A percentile compares a stretch with the other conserved stretches of the same genome.
Evolutionary conservation across 2,113 vertebrate species (phyloP).

Genomic region (Engraulis encrasicolus): DNA sequence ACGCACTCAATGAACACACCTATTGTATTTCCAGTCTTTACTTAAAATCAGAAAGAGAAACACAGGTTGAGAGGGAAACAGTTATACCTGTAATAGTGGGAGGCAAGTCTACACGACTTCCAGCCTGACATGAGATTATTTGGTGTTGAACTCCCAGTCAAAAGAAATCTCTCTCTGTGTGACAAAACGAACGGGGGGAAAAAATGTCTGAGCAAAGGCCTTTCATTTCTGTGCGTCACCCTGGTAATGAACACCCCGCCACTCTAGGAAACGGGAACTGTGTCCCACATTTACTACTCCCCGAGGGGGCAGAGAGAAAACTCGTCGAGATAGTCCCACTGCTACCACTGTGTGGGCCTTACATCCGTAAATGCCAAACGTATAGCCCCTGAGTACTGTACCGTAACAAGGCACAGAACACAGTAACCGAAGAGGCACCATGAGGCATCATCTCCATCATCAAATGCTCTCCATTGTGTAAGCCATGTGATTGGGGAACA

Average conservation of each 20-base stretch:
- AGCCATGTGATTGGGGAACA: neutral
- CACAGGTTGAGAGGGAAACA: neutral
- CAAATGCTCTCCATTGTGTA: neutral
- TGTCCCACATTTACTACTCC: conserved; percentile 51
- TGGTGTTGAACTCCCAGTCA: neutral
- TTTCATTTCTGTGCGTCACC: conserved; percentile 35
- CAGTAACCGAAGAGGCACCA: neutral
- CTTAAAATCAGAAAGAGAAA: neutral
- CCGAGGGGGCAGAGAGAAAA: conserved; percentile 53
- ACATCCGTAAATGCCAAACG: neutral
- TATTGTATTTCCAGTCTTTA: neutral
- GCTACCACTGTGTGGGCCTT: neutral
- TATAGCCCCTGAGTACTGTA: neutral
- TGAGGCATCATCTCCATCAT: neutral
- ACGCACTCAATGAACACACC: neutral
- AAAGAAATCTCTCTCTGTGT: neutral
- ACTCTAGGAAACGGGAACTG: conserved; percentile 63
- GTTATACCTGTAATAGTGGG: neutral
- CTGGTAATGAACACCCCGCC: conserved; percentile 62
- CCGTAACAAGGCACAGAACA: no score
- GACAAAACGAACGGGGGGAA: neutral
- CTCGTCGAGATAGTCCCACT: conserved; percentile 52
- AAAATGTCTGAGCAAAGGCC: conserved; percentile 22
- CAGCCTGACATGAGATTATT: neutral
- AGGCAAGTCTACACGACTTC: neutral